Evolutionary conservation across 2,888 invertebrate genomes (phyloP).

Genomic region (Romanomermis culicivorax): DNA sequence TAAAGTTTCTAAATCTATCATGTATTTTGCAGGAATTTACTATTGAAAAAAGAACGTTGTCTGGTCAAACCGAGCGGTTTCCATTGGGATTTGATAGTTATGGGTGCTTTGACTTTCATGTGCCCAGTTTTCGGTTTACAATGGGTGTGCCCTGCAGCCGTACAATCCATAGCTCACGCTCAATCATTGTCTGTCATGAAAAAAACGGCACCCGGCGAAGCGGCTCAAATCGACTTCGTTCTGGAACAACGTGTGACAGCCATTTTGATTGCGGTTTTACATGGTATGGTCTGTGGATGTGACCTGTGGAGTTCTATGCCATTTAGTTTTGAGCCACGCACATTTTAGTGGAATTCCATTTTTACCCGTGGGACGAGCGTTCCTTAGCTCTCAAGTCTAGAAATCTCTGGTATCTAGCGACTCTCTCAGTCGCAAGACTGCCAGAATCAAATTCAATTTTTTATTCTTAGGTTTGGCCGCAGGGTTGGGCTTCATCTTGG

Average conservation of each 20-base stretch:
- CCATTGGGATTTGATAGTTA: conserved; percentile 73
- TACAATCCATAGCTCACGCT: conserved; percentile 74
- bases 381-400: no score
- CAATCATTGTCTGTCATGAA: conserved; percentile 80
- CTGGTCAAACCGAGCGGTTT: conserved; percentile 77
- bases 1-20: no score
- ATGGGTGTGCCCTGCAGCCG: conserved; percentile 81
- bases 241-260: conserved; percentile 50
- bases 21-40: conserved; percentile 53
- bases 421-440: no score
- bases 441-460: no score
- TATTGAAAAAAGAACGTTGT: conserved; percentile 72
- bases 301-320: no score
- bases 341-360: no score
- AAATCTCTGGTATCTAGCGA: no score
- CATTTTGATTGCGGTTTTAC: conserved; percentile 49
- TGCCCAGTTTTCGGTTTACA: conserved; percentile 67
- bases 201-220: conserved; percentile 75
- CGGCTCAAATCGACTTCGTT: conserved; percentile 41
- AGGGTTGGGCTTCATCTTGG: background rate
- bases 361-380: no score
- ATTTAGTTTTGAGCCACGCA: no score
- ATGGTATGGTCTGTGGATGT: conserved; percentile 21
- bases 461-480: conserved; percentile 13
- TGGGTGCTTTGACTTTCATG: conserved; percentile 57